A percentile compares a stretch with the other conserved stretches of the same genome.
These are phyloP conservation scores for Perithous albicinctus DNA, from an alignment of 2,888 invertebrate genomes.

Conservation along the genomic window DNA sequence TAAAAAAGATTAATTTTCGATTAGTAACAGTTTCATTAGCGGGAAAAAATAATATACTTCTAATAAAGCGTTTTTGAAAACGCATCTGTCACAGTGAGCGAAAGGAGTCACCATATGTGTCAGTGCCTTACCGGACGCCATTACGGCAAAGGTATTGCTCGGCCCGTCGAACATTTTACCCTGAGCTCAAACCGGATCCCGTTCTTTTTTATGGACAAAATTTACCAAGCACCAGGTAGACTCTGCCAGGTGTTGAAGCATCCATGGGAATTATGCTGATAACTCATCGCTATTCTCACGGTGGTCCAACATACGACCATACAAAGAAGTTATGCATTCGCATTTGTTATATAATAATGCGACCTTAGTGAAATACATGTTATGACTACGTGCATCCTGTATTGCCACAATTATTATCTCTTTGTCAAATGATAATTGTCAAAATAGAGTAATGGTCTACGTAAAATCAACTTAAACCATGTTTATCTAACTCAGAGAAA, in stretches of 20 bases:
- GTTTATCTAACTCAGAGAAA: no score
- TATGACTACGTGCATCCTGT: conserved; percentile 46
- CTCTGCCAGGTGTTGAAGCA: conserved; percentile 82
- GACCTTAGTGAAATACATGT: conserved; percentile 38
- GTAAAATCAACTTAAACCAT: no score
- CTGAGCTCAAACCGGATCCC: conserved; percentile 59
- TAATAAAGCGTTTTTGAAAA: conserved; percentile 69
- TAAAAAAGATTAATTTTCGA: not conserved
- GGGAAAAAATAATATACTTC: conserved; percentile 39
- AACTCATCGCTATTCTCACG: conserved; percentile 84
- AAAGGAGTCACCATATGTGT: conserved; percentile 79
- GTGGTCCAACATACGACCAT: conserved; percentile 73
- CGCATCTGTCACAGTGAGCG: conserved; percentile 79
- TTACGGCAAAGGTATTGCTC: conserved; percentile 80
- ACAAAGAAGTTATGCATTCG: conserved; percentile 48
- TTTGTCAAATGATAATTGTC: no score
- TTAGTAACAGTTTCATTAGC: conserved; percentile 2
- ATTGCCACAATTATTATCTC: not conserved
- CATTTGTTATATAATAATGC: conserved; percentile 55
- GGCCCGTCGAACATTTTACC: conserved; percentile 62
- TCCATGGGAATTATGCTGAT: conserved; percentile 84
- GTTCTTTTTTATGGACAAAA: conserved; percentile 77
- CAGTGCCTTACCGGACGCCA: conserved; percentile 79
- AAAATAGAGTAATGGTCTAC: no score
- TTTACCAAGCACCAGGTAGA: conserved; percentile 72